These are phyloP conservation scores for Zaprionus ghesquierei DNA, from an alignment of 1,140 invertebrate genomes.

Conservation along the genomic window DNA sequence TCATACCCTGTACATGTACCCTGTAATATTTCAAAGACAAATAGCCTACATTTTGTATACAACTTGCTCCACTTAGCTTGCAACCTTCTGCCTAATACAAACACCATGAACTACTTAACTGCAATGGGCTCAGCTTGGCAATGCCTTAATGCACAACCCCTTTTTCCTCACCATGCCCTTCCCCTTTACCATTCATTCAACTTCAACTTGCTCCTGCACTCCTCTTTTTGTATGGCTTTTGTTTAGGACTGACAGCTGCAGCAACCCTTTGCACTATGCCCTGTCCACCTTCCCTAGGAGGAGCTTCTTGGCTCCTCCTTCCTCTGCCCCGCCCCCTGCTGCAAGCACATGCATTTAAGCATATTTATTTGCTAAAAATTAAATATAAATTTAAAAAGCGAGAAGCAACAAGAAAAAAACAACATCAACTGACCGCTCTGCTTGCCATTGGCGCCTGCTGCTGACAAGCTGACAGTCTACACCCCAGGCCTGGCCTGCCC, in stretches of 20 bases:
- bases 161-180: not conserved
- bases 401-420: conserved; percentile 4
- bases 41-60: too few species aligned
- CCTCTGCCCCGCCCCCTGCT: not conserved
- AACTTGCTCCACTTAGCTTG: too few species aligned
- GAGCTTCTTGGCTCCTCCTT: not conserved
- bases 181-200: too few species aligned
- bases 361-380: conserved; percentile 59
- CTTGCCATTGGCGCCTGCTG: conserved; percentile 61
- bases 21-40: too few species aligned
- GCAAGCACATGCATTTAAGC: not conserved
- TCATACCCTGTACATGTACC: too few species aligned
- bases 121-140: too few species aligned
- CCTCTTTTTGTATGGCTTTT: conserved; percentile 43
- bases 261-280: too few species aligned
- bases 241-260: conserved; percentile 61
- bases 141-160: not conserved
- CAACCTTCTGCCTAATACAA: too few species aligned
- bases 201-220: not conserved
- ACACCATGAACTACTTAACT: not conserved
- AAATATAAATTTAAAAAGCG: conserved; percentile 59
- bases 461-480: conserved; percentile 70
- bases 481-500: conserved; percentile 5
- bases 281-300: too few species aligned
- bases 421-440: conserved; percentile 62